Base-by-base conservation (phyloP, 2,113 vertebrate species). In the Apodemus speciosus region DNA sequence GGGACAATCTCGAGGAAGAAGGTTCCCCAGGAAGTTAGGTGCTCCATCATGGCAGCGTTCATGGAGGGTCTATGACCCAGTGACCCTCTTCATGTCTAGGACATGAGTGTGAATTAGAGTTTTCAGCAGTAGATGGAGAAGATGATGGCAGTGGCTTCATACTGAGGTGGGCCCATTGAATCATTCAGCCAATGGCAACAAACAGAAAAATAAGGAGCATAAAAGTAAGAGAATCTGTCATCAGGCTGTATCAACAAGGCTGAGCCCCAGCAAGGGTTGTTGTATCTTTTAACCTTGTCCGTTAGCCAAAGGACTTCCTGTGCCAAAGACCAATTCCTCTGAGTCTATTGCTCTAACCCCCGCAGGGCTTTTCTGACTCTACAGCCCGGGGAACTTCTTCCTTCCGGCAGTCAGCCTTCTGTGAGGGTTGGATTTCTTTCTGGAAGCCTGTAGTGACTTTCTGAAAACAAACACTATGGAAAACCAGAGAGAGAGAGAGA, bases 401-500 rank as follows among this genome's bases (percentile, higher is more conserved):
- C 64, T 66, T 66, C 64, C 32, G 30, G 64, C 32, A 66, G 11
- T 66, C 13, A 66, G 64, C 15, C 64, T 66, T 66, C 11, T 13
- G 1, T 32, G 64, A 66, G 64, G 64, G 11, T 14, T 66, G 51
- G 49, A 64, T 43, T 90, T 85, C 53, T 30, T 79, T 46, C 38
- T 56, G 69, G 62, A 87, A 88, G n/a, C 68, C 58, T 13, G n/a
- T 38, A 0, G 20, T 51, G n/a, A 75, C 21, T 89, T 89, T 58
- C 64, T 83, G 4, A 13, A 53, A 53, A 51, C 21, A 87, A 13
- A 35, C 79, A 27, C 51, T 25, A 38, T 14, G 18, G 4, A 2
- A 49, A 40, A 1, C 0, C 1, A 46, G 15, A 30, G 13, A 21
- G 15, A 40, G 16, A 2, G 8, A 8, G 21, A 38, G 27, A n/a